phyloP scores from a whole-genome alignment of 2,113 vertebrate genomes.

The Illadopsis cleaveri region DNA sequence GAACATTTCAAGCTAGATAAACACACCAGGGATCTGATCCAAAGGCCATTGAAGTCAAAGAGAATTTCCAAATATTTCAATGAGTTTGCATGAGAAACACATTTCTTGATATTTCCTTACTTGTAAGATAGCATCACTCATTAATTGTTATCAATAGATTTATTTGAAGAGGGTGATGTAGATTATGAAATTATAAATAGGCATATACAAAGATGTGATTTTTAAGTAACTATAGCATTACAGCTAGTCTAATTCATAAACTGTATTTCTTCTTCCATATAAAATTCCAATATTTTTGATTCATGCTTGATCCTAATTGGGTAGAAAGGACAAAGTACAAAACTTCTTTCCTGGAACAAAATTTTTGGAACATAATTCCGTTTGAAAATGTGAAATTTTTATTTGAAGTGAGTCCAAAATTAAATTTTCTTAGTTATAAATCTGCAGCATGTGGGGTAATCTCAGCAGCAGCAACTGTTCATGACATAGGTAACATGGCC shows the following conservation, averaged over 20 bases:
- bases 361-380: not conserved
- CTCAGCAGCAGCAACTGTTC: not conserved
- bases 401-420: not conserved
- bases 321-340: not conserved
- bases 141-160: not conserved
- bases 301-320: not conserved
- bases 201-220: not conserved
- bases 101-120: not conserved
- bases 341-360: not conserved
- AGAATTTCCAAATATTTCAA: conserved; percentile 4
- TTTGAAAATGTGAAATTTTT: not conserved
- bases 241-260: not conserved
- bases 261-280: not conserved
- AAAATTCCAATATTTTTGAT: not conserved
- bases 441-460: not conserved
- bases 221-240: not conserved
- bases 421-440: not conserved
- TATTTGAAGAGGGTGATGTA: not conserved
- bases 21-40: not conserved
- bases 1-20: conserved; percentile 13
- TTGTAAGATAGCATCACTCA: not conserved
- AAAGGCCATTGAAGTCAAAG: conserved; percentile 5
- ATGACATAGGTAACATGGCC: not conserved
- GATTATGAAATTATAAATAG: not conserved
- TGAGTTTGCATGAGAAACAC: not conserved